Conservation (phyloP, 2,113 vertebrate species). For the Podarcis raffonei region DNA sequence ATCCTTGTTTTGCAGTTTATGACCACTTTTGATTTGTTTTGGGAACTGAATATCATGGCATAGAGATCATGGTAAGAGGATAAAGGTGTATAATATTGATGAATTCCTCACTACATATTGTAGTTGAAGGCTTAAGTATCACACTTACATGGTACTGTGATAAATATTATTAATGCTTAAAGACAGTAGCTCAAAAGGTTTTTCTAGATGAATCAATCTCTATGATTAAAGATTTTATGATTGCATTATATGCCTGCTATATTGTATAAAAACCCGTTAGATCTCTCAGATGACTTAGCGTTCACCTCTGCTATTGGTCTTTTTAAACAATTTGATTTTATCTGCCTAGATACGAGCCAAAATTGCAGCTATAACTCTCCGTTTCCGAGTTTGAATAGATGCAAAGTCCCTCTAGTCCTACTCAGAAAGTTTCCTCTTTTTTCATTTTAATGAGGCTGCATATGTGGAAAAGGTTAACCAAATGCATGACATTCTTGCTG, state of each 20-base stretch:
- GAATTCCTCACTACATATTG: not conserved
- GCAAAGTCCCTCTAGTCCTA: not conserved
- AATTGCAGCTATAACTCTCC: not conserved
- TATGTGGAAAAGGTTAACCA: not conserved
- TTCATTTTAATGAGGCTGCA: not conserved
- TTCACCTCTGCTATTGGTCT: not conserved
- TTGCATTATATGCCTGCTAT: not conserved
- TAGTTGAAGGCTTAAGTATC: not conserved
- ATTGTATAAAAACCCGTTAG: not conserved
- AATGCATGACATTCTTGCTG: not conserved
- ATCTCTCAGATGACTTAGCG: not conserved
- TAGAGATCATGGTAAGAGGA: not conserved
- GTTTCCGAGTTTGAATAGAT: not conserved
- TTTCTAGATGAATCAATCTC: not conserved
- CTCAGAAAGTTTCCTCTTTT: not conserved
- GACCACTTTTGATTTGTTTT: not conserved
- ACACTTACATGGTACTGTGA: not conserved
- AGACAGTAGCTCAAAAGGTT: not conserved
- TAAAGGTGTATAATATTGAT: not conserved
- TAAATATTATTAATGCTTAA: not conserved
- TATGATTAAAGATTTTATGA: not conserved
- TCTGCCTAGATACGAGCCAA: not conserved
- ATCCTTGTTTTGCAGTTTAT: conserved; percentile 12
- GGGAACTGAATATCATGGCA: fast-evolving
- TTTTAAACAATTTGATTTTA: not conserved